Evolutionary conservation across 2,888 invertebrate genomes (phyloP).

Genomic region (Tromatobia lineatoria): DNA sequence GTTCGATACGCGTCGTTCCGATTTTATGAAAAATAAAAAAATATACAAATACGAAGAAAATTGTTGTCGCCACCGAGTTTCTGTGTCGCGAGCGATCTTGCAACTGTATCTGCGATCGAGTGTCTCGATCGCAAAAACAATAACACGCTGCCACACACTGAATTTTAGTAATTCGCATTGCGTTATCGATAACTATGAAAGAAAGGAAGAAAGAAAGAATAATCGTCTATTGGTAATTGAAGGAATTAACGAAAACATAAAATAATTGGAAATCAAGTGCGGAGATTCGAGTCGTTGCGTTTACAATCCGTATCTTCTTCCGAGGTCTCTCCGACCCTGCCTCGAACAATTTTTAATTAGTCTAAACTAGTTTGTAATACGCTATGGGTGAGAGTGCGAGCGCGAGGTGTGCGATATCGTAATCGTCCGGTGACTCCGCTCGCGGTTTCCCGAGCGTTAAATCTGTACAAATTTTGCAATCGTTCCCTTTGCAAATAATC

Average conservation of each 20-base stretch:
- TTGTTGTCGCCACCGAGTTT: conserved; percentile 40
- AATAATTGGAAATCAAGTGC: conserved; percentile 12
- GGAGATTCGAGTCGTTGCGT: conserved; percentile 40
- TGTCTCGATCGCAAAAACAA: conserved; percentile 60
- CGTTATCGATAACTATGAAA: conserved; percentile 56
- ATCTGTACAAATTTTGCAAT: conserved; percentile 65
- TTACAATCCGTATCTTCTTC: conserved; percentile 50
- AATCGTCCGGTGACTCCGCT: not conserved
- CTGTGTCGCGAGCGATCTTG: conserved; percentile 22
- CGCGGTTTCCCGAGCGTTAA: conserved; percentile 33
- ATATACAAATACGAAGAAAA: conserved; percentile 26
- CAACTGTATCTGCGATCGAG: conserved; percentile 21
- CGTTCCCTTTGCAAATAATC: conserved; percentile 47
- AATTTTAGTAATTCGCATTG: conserved; percentile 67
- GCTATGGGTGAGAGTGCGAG: conserved; percentile 11
- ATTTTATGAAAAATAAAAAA: conserved; percentile 17
- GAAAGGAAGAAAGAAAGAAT: conserved; percentile 34
- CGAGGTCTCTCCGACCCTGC: conserved; percentile 37
- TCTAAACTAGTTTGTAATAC: conserved; percentile 55
- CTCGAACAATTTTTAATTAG: conserved; percentile 58
- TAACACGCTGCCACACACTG: conserved; percentile 50
- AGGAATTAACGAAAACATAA: conserved; percentile 1
- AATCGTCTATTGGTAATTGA: conserved; percentile 28
- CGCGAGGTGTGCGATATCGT: not conserved
- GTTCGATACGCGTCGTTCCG: conserved; percentile 37